phyloP scores from a whole-genome alignment of 1,140 invertebrate species.

The Drosophila orena region DNA sequence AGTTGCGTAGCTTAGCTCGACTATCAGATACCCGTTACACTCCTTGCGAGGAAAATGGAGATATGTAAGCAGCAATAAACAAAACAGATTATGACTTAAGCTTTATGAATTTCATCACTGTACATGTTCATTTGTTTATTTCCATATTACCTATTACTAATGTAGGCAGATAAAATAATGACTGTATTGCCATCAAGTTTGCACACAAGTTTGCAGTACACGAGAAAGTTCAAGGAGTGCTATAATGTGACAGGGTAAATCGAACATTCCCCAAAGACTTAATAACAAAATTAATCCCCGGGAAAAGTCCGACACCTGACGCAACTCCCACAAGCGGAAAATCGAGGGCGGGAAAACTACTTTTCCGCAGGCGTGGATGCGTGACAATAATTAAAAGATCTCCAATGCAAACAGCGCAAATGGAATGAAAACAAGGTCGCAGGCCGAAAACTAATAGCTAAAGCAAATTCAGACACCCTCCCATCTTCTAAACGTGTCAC shows the following conservation, averaged over 20 bases:
- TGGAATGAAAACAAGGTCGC: slow-evolving; percentile 82
- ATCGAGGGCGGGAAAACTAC: slow-evolving; percentile 1
- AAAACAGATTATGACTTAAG: too few relatives aligned
- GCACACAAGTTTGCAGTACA: too few relatives aligned
- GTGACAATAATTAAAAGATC: slow-evolving; percentile 83
- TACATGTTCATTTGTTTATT: too few relatives aligned
- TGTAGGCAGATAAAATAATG: too few relatives aligned
- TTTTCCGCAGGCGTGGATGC: slow-evolving; percentile 25
- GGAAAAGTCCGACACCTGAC: slow-evolving; percentile 56
- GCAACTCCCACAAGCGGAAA: slow-evolving; percentile 62
- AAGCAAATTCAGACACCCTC: slow-evolving; percentile 43
- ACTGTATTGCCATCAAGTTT: too few relatives aligned
- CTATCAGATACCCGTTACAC: too few relatives aligned
- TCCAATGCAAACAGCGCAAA: slow-evolving; percentile 76
- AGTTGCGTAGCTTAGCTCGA: too few relatives aligned
- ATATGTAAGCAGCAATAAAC: too few relatives aligned
- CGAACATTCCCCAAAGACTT: neutral
- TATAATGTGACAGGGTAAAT: neutral
- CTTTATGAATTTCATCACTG: too few relatives aligned
- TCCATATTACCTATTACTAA: too few relatives aligned
- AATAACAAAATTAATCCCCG: slow-evolving; percentile 10
- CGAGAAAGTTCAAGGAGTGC: too few relatives aligned
- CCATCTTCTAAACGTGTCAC: neutral
- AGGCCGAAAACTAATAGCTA: slow-evolving; percentile 65
- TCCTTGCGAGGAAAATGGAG: too few relatives aligned